Percentiles rank a stretch among this genome's conserved stretches.
Conservation (phyloP, 2,888 invertebrate species). For the Hydropsyche betteni region DNA sequence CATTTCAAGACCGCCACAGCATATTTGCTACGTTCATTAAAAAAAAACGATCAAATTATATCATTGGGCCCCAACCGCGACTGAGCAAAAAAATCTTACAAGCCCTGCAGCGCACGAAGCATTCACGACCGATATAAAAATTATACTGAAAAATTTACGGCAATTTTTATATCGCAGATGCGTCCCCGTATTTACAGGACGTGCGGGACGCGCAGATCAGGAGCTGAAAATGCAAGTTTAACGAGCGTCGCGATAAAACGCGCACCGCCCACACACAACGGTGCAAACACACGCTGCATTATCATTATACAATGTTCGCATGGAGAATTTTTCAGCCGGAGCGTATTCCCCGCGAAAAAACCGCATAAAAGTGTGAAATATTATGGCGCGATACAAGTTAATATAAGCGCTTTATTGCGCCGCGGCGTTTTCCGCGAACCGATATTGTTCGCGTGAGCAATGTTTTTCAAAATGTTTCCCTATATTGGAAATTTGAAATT, state of each 20-base stretch:
- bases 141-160: conserved; percentile 28
- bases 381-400: conserved; percentile 41
- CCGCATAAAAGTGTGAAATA: conserved; percentile 41
- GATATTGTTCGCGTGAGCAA: conserved; percentile 40
- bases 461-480: too few species aligned
- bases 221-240: conserved; percentile 35
- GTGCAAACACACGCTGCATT: too few species aligned
- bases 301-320: background rate
- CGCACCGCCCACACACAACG: too few species aligned
- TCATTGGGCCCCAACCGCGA: too few species aligned
- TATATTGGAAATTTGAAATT: too few species aligned
- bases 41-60: too few species aligned
- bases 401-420: conserved; percentile 35
- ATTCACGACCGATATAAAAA: conserved; percentile 29
- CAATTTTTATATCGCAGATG: conserved; percentile 28
- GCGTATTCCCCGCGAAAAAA: conserved; percentile 1
- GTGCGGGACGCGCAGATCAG: conserved; percentile 17
- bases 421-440: conserved; percentile 37
- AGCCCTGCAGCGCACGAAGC: too few species aligned
- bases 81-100: too few species aligned
- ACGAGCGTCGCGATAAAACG: conserved; percentile 29
- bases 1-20: too few species aligned
- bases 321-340: conserved; percentile 16
- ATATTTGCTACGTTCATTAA: too few species aligned
- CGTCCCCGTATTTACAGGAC: conserved; percentile 26